phyloP scores from a whole-genome alignment of 2,113 vertebrate genomes.

The Seriola aureovittata region DNA sequence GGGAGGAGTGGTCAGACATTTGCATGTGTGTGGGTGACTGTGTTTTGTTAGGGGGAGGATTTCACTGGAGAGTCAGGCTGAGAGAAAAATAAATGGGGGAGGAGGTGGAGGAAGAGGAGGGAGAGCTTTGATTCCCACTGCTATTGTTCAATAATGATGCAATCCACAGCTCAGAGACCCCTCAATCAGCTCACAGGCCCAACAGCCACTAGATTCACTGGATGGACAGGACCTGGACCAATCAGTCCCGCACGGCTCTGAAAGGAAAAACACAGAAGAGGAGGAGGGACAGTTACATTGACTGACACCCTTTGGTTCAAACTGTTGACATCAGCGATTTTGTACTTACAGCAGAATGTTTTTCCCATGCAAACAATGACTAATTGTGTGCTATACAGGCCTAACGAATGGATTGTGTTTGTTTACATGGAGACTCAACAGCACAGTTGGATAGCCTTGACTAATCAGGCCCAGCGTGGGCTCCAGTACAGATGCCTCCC shows the following conservation, averaged over 20 bases:
- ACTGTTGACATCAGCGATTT: constrained; percentile 48
- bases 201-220: constrained; percentile 14
- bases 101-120: constrained; percentile 28
- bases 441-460: constrained; percentile 49
- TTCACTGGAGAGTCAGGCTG: constrained; percentile 24
- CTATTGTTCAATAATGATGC: constrained; percentile 58
- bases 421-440: constrained; percentile 60
- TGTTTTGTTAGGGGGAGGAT: constrained; percentile 24
- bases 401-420: constrained; percentile 61
- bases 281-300: constrained; percentile 32
- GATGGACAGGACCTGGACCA: constrained; percentile 33
- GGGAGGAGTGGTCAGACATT: constrained; percentile 54
- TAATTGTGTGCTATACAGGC: constrained; percentile 37
- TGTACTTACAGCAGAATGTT: constrained; percentile 10
- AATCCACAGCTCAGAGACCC: constrained; percentile 19
- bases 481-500: constrained; percentile 39
- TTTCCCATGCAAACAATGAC: constrained; percentile 52
- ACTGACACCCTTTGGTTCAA: constrained; percentile 8
- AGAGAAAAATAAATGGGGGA: constrained; percentile 33
- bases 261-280: constrained; percentile 58
- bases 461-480: constrained; percentile 49
- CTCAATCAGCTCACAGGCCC: constrained; percentile 8
- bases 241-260: constrained; percentile 52
- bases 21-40: constrained; percentile 12
- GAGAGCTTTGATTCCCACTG: constrained; percentile 46